phyloP scores from a whole-genome alignment of 2,113 vertebrate genomes.

The Tyto alba region DNA sequence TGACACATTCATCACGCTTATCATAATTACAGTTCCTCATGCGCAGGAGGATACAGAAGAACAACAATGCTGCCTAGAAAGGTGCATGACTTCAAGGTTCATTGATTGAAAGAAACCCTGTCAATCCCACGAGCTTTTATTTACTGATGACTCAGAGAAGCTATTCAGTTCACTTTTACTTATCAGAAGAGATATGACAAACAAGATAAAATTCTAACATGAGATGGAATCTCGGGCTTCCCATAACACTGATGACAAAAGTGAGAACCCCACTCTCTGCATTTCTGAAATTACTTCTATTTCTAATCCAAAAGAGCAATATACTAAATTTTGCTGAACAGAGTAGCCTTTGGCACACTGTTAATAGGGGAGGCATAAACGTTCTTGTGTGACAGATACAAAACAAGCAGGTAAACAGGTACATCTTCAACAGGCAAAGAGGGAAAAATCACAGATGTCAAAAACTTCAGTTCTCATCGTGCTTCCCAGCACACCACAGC shows the following conservation, averaged over 20 bases:
- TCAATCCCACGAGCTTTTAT: not conserved
- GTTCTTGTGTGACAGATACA: not conserved
- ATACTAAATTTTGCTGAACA: not conserved
- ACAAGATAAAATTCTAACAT: not conserved
- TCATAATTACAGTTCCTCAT: not conserved
- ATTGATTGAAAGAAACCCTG: not conserved
- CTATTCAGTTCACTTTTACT: not conserved
- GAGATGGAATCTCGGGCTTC: not conserved
- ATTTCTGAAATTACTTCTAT: not conserved
- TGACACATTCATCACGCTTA: not conserved
- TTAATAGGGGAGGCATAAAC: not conserved
- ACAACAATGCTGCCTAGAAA: not conserved
- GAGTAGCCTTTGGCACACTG: not conserved
- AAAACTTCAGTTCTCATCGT: not conserved
- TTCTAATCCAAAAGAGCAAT: not conserved
- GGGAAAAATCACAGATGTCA: not conserved
- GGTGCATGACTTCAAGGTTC: not conserved
- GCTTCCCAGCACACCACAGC: not conserved
- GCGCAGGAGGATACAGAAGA: not conserved
- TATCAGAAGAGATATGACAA: not conserved
- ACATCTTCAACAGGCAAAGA: not conserved
- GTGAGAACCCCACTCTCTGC: rapidly evolving
- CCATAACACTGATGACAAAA: not conserved
- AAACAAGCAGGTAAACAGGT: not conserved
- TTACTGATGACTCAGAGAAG: not conserved